Base-by-base conservation (phyloP, 2,888 invertebrate genomes). In the Cephus rjabovi region DNA sequence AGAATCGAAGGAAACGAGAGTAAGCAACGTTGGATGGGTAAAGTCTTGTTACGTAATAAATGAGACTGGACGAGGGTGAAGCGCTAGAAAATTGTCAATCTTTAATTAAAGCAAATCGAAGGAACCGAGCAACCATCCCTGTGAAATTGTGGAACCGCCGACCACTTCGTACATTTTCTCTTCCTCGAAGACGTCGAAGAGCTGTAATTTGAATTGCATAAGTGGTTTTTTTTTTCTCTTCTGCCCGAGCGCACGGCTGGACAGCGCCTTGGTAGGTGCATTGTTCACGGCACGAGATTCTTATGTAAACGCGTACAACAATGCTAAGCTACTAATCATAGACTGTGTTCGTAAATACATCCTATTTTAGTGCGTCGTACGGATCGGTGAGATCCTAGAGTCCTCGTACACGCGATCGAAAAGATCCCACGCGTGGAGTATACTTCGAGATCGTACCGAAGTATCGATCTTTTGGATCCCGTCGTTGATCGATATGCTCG, bases 301-400 rank as follows among this genome's bases (percentile, higher is more conserved):
- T 90, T 90, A 90, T 88, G 87, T 89, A 90, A 90, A 88, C 84
- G 82, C 78, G 80, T 84, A 81, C 83, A 87, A 89, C 87, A 86
- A 88, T 87, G 85, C 84, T 81, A 83, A 81, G 82, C 81, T 84
- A 83, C 83, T 87, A 88, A 88, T 89, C 83, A 88, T 83, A 86
- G 81, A 34, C 12, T 33, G 30, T 23, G 12, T 75, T 71, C 71
- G 31, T 34, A 15, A 71, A 34, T 71, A 71, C 71, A 71, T 71
- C 71, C 71, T 71, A 34, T 71, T 34, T 71, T 71, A 34, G 71
- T 56, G 56, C 56, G 56, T 56, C 23, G 56, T 56, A 56, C 23
- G 56, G 56, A 56, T 56, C 71, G 71, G 23, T 71, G 33, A 34
- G 71, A 30, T 30, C 71, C 34, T 71, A 6, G 30, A 71, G 33